A percentile compares a stretch with the other conserved stretches of the same genome.
Conservation (phyloP, 2,113 vertebrate species). For the Hymenochirus boettgeri region DNA sequence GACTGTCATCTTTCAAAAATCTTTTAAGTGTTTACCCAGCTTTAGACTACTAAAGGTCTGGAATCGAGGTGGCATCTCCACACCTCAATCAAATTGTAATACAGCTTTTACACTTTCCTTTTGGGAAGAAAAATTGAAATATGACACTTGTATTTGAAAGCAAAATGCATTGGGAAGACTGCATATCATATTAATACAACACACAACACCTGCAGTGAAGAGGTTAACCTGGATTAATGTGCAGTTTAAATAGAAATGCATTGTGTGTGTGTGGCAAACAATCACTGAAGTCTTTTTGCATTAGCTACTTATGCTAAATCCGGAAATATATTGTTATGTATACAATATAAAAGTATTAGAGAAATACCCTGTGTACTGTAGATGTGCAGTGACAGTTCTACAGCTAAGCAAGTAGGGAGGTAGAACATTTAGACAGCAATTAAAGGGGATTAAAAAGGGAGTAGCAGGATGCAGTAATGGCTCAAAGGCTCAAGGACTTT, state of each 20-base stretch:
- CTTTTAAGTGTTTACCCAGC: no score
- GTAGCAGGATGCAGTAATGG: background rate
- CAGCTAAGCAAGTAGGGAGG: background rate
- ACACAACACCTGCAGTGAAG: background rate
- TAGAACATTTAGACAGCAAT: background rate
- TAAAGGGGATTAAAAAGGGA: background rate
- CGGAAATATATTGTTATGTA: conserved; percentile 26
- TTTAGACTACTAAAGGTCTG: no score
- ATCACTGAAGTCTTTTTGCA: conserved; percentile 33
- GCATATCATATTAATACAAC: no score
- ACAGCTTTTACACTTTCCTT: no score
- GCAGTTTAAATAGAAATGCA: conserved; percentile 36
- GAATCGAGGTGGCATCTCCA: no score
- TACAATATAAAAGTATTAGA: conserved; percentile 15
- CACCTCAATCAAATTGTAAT: no score
- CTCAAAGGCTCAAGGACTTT: background rate
- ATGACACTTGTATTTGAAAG: no score
- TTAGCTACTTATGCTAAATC: conserved; percentile 28
- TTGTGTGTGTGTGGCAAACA: conserved; percentile 35
- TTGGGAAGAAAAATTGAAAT: no score
- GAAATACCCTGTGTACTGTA: conserved; percentile 22
- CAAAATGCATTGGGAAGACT: no score
- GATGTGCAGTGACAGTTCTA: no score
- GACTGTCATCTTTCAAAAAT: no score
- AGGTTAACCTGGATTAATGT: conserved; percentile 38